Base-by-base conservation (phyloP, 92 coral and sea anemone genomes). In the Bergia puertoricense region DNA sequence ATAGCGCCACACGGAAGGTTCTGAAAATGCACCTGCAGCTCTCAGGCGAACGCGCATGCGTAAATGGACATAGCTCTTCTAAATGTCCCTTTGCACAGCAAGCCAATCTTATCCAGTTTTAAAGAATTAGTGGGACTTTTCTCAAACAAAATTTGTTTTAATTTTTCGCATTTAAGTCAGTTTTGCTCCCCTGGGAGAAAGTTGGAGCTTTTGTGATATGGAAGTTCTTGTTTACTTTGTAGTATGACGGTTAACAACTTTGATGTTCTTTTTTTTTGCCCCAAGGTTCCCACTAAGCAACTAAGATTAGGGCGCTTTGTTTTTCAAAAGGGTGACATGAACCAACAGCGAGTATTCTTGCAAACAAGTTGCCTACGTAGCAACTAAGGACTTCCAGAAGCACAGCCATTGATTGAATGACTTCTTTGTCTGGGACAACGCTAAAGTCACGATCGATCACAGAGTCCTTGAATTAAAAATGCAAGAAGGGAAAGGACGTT, bases 241-340 rank as follows among this genome's bases (percentile, higher is more conserved):
- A 8, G 2, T 38, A 3, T 36, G 66, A 16, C 66, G 51, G 8
- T 8, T 7, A 11, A 76, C 48, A 74, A 44, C 8, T 6, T n/a
- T 20, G 79, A 71, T 84, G 67, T 38, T 84, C 67, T 69, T 38
- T 74, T 71, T 84, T 71, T 84, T 30, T 0, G 14, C 45, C 82
- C 87, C 77, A 84, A 23, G 87, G 71, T 51, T 22, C 87, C 87
- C 75, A 68, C 87, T 84, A 84, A 38, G 87, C 79, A 84, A 84
- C 87, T 84, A 46, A 46, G 59, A 71, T 3, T 13, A 9, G 6
- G 42, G 86, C 30, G 87, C 66, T 84, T 84, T 84, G 87, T 84
- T 22, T 18, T 79, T 71, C 46, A 46, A 48, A 69, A 36, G 2
- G 43, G 66, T 54, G 45, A 67, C 44, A 69, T 72, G 1, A 50